Evolutionary conservation across 2,888 invertebrate genomes (phyloP).

Genomic region (Sylvicola cinctus): DNA sequence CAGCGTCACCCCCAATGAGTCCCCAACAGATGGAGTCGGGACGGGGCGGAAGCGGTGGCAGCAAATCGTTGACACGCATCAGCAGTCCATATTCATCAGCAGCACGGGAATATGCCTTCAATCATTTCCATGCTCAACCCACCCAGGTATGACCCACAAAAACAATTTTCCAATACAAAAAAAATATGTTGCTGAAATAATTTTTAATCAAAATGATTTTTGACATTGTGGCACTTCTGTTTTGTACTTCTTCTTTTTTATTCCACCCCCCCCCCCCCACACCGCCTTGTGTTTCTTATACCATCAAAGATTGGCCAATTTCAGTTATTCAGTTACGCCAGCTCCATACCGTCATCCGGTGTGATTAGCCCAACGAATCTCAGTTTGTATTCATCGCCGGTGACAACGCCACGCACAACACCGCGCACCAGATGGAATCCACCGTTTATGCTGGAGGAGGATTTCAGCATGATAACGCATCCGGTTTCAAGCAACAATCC

Average conservation of each 20-base stretch:
- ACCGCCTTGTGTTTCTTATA: conserved; percentile 2
- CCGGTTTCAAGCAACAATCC: conserved; percentile 30
- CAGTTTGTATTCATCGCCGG: conserved; percentile 44
- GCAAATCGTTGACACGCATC: conserved; percentile 4
- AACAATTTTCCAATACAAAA: conserved; percentile 6
- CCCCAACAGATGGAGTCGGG: conserved; percentile 8
- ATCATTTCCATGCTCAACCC: conserved; percentile 61
- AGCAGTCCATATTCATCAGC: conserved; percentile 13
- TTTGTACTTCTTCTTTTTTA: no score
- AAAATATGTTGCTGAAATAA: no score
- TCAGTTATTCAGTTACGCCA: conserved; percentile 85
- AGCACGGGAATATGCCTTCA: conserved; percentile 61
- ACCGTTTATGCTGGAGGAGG: conserved; percentile 81
- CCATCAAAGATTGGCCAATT: neutral
- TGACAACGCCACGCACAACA: conserved; percentile 38
- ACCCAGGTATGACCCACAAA: neutral
- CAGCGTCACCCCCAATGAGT: conserved; percentile 14
- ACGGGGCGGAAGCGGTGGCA: conserved; percentile 1
- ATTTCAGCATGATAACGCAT: conserved; percentile 82
- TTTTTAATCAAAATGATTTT: no score
- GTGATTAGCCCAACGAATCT: conserved; percentile 77
- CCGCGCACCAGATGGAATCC: conserved; percentile 67
- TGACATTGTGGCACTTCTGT: no score
- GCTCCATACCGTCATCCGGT: conserved; percentile 58
- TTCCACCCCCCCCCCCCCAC: no score